Evolutionary conservation across 1,140 invertebrate species (phyloP).

Genomic region (Pseudomyrmex pallidus): DNA sequence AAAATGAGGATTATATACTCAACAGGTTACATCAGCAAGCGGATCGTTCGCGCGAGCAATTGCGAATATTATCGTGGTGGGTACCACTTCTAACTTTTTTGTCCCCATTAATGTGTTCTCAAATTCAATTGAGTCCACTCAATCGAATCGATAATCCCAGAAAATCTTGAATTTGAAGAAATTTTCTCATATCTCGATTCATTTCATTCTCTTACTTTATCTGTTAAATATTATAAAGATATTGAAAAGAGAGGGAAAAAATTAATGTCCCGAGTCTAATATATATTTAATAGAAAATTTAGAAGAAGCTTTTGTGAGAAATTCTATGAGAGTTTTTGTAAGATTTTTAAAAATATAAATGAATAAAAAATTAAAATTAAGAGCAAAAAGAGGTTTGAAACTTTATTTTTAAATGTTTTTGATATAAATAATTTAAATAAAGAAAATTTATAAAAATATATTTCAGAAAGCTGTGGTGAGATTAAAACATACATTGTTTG

Average conservation of each 20-base stretch:
- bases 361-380: too few species aligned
- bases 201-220: too few species aligned
- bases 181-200: too few species aligned
- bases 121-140: not conserved
- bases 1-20: conserved; percentile 46
- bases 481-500: conserved; percentile 33
- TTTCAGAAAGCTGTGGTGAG: conserved; percentile 17
- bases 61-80: not conserved
- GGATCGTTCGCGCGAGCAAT: conserved; percentile 25
- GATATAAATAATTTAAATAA: conserved; percentile 26
- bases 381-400: too few species aligned
- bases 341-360: too few species aligned
- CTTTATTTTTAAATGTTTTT: not conserved
- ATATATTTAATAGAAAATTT: too few species aligned
- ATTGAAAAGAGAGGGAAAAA: too few species aligned
- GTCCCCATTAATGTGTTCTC: not conserved
- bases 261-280: too few species aligned
- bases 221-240: too few species aligned
- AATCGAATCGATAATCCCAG: not conserved
- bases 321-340: too few species aligned
- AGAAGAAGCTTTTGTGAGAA: too few species aligned
- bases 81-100: conserved; percentile 15
- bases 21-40: conserved; percentile 45
- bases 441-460: conserved; percentile 1
- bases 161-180: not conserved